Evolutionary conservation across 2,888 invertebrate genomes (phyloP).

Genomic region (Spialia ferax): DNA sequence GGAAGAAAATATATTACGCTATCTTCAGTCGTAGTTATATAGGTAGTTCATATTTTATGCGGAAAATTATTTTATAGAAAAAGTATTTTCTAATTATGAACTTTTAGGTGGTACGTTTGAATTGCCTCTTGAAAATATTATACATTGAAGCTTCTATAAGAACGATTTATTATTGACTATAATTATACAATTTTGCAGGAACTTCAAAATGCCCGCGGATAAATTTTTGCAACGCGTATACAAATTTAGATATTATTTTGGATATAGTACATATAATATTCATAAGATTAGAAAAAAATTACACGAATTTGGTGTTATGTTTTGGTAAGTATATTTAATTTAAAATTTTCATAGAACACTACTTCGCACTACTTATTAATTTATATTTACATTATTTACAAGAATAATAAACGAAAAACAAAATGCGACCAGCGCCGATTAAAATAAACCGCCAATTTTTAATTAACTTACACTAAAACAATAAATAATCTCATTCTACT

Average conservation of each 20-base stretch:
- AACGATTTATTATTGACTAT: slow-evolving; percentile 11
- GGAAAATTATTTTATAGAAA: slow-evolving; percentile 22
- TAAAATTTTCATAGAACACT: slow-evolving; percentile 51
- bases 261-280: slow-evolving; percentile 53
- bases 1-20: slow-evolving; percentile 62
- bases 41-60: slow-evolving; percentile 54
- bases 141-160: slow-evolving; percentile 35
- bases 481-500: not conserved
- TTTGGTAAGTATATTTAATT: slow-evolving; percentile 64
- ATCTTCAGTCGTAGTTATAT: slow-evolving; percentile 80
- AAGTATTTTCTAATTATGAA: slow-evolving; percentile 54
- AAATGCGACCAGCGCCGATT: slow-evolving; percentile 69
- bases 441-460: slow-evolving; percentile 32
- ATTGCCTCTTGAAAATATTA: slow-evolving; percentile 39
- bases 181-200: slow-evolving; percentile 38
- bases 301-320: slow-evolving; percentile 78
- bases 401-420: slow-evolving; percentile 51
- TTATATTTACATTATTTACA: slow-evolving; percentile 58
- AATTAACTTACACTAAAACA: slow-evolving; percentile 1
- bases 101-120: slow-evolving; percentile 45
- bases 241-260: slow-evolving; percentile 53
- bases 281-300: slow-evolving; percentile 77
- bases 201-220: slow-evolving; percentile 42
- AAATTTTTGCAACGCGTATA: slow-evolving; percentile 51
- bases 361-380: slow-evolving; percentile 52